phyloP scores from a whole-genome alignment of 2,888 invertebrate genomes.

The Leucoptera coffeella region DNA sequence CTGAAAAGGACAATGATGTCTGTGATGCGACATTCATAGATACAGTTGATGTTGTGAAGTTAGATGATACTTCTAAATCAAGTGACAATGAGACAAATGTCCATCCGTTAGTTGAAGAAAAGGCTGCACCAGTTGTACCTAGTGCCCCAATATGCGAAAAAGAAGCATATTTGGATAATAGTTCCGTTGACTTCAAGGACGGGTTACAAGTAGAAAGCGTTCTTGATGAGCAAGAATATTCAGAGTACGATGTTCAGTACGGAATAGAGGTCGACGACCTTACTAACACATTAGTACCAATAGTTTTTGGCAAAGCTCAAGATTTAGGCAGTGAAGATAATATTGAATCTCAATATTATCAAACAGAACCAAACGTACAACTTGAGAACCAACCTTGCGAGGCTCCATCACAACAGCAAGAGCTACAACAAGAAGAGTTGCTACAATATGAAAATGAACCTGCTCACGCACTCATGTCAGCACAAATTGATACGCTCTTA shows the following conservation, averaged over 20 bases:
- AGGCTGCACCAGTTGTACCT: no score
- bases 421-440: constrained; percentile 2
- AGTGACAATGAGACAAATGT: no score
- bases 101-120: no score
- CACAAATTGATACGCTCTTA: constrained; percentile 1
- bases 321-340: no score
- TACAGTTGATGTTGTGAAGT: no score
- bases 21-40: no score
- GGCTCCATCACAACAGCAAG: background rate
- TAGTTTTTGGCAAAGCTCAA: constrained; percentile 18
- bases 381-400: background rate
- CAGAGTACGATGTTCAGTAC: constrained; percentile 7
- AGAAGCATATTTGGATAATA: no score
- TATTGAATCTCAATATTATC: background rate
- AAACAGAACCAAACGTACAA: background rate
- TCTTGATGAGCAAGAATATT: constrained; percentile 1
- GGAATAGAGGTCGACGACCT: constrained; percentile 14
- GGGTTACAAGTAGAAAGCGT: no score
- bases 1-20: no score
- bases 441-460: constrained; percentile 7
- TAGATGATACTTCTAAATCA: no score
- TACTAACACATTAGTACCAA: constrained; percentile 17
- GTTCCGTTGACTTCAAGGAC: no score
- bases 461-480: constrained; percentile 10
- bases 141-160: no score